Conservation (phyloP, 2,888 invertebrate species). For the Agrochola macilenta region DNA sequence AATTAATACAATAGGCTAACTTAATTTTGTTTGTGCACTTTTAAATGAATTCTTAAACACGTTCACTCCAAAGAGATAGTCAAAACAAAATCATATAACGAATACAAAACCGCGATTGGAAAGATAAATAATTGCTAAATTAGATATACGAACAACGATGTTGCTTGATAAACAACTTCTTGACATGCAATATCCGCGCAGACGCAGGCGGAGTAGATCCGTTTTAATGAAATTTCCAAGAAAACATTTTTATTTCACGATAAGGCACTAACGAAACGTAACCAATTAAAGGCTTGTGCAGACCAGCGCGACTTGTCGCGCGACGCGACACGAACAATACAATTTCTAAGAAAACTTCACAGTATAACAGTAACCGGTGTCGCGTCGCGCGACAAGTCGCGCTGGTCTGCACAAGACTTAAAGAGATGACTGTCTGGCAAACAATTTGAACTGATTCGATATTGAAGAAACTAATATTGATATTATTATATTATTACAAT, state of each 20-base stretch:
- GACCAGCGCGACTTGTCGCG: too few relatives aligned
- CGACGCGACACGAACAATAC: too few relatives aligned
- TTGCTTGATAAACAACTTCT: conserved; percentile 70
- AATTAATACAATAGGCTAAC: background rate
- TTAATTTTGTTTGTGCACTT: background rate
- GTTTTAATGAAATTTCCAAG: conserved; percentile 59
- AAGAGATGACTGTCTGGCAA: conserved; percentile 31
- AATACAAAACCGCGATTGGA: conserved; percentile 50
- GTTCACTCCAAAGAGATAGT: conserved; percentile 10
- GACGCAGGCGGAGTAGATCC: conserved; percentile 58
- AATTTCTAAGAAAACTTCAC: too few relatives aligned
- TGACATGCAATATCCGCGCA: conserved; percentile 72
- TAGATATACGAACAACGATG: conserved; percentile 69
- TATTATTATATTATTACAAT: conserved; percentile 41
- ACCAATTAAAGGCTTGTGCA: too few relatives aligned
- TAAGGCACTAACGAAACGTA: conserved; percentile 67
- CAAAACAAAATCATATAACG: conserved; percentile 39
- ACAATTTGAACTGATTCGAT: conserved; percentile 27
- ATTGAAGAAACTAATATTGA: conserved; percentile 23
- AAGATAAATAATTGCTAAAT: conserved; percentile 66
- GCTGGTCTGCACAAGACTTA: too few relatives aligned
- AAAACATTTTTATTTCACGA: conserved; percentile 66
- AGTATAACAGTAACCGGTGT: too few relatives aligned
- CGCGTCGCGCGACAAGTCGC: too few relatives aligned
- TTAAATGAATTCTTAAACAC: conserved; percentile 13